These are phyloP conservation scores for Solenopsis fugax DNA, from an alignment of 1,140 invertebrate genomes.

Conservation along the genomic window DNA sequence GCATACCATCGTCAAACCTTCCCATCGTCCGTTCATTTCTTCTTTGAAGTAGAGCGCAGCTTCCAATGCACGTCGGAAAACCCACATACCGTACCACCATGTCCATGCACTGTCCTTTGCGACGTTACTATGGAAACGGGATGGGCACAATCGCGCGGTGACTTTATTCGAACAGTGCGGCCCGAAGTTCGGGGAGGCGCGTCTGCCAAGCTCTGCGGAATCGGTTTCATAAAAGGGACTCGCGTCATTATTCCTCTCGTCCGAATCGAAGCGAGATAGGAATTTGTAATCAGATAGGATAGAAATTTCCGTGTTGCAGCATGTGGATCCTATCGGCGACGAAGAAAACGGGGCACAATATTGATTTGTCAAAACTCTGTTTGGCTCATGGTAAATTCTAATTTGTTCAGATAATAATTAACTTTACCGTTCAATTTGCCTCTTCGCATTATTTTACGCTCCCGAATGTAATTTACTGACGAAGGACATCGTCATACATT, in stretches of 20 bases:
- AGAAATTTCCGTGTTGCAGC: not conserved
- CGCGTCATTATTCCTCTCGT: conserved; percentile 51
- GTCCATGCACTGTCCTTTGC: conserved; percentile 61
- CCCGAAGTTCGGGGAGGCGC: conserved; percentile 48
- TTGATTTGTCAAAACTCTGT: conserved; percentile 10
- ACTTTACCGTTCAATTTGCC: not conserved
- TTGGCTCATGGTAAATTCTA: not conserved
- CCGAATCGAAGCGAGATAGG: conserved; percentile 50
- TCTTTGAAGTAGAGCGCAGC: conserved; percentile 65
- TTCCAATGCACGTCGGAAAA: conserved; percentile 70
- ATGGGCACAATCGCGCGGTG: conserved; percentile 52
- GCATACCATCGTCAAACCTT: conserved; percentile 53
- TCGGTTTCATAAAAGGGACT: conserved; percentile 55
- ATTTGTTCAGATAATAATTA: conserved; percentile 33
- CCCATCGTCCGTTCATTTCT: conserved; percentile 44
- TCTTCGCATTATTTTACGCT: conserved; percentile 16
- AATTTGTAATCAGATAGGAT: conserved; percentile 57
- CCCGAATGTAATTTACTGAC: conserved; percentile 1
- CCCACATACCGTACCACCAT: conserved; percentile 56
- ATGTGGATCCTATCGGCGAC: conserved; percentile 7
- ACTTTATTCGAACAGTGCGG: conserved; percentile 70
- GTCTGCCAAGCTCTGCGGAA: conserved; percentile 41
- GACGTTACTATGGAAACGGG: conserved; percentile 52
- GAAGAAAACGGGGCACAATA: not conserved
- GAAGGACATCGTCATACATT: not conserved